A percentile compares a stretch with the other conserved stretches of the same genome.
Evolutionary conservation across 2,797 vertebrate species (phyloP).

Genomic region (Margarornis squamiger): DNA sequence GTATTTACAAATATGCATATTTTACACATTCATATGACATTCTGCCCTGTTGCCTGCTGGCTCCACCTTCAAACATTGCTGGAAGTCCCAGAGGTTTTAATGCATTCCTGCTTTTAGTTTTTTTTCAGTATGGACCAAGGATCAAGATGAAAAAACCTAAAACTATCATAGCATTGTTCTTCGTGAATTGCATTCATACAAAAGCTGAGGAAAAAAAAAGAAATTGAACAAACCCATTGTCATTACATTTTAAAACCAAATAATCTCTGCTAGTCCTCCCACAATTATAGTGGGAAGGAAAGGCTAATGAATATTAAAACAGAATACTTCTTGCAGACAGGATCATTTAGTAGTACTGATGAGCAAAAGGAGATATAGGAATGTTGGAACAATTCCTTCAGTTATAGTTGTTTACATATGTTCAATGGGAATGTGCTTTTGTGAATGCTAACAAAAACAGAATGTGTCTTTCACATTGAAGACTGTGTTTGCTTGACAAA

Average conservation of each 20-base stretch:
- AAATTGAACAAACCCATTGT: not conserved
- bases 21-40: conserved; percentile 9
- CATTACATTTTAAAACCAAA: conserved; percentile 15
- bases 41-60: not conserved
- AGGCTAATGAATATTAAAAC: conserved; percentile 19
- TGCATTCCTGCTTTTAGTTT: not conserved
- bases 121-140: not conserved
- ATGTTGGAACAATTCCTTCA: conserved; percentile 10
- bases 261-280: not conserved
- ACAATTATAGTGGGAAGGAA: not conserved
- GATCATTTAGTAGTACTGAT: conserved; percentile 25
- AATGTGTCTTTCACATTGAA: not conserved
- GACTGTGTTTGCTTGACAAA: not conserved
- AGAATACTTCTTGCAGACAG: not conserved
- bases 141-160: not conserved
- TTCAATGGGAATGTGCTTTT: not conserved
- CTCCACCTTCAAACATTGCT: not conserved
- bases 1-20: conserved; percentile 64
- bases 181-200: not conserved
- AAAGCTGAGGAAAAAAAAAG: conserved; percentile 22
- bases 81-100: conserved; percentile 3
- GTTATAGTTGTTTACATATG: not conserved
- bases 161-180: not conserved
- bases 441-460: not conserved
- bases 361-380: not conserved